Percentiles rank a stretch among this genome's conserved stretches.
Evolutionary conservation across 2,113 vertebrate species (phyloP).

Genomic region (Melanocharis versteri): DNA sequence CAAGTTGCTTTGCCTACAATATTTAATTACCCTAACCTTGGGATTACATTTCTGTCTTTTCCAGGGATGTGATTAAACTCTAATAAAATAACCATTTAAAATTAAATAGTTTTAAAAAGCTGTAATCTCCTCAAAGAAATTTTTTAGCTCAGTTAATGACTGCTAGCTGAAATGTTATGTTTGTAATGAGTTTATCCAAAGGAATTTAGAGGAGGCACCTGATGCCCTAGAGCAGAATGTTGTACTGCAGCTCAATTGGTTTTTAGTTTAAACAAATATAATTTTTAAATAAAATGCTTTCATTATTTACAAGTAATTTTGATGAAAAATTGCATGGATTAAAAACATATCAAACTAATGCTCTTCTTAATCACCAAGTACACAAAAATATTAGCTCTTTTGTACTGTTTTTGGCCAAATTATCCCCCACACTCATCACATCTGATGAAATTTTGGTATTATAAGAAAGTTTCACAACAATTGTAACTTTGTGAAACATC

Average conservation of each 20-base stretch:
- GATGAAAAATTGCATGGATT: not conserved
- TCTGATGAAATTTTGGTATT: not conserved
- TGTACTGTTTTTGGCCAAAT: not conserved
- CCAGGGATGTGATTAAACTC: slow-evolving; percentile 13
- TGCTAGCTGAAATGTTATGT: not conserved
- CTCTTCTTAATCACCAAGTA: not conserved
- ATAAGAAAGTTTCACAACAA: not conserved
- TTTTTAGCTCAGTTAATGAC: slow-evolving; percentile 6
- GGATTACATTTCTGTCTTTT: slow-evolving; percentile 10
- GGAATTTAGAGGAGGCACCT: not conserved
- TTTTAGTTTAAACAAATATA: not conserved
- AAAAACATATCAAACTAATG: not conserved
- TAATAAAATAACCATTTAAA: slow-evolving; percentile 21
- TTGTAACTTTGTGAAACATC: not conserved
- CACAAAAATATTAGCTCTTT: not conserved
- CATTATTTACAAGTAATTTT: not conserved
- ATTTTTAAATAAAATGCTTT: not conserved
- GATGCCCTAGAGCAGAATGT: not conserved
- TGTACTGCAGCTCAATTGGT: not conserved
- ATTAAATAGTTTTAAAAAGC: not conserved
- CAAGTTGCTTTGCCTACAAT: not conserved
- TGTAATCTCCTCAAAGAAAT: slow-evolving; percentile 47
- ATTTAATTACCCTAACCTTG: not conserved
- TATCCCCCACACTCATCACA: rapidly evolving
- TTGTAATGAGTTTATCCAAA: slow-evolving; percentile 34